These are phyloP conservation scores for Cephalopterus ornatus DNA, from an alignment of 2,113 vertebrate species.

Conservation along the genomic window DNA sequence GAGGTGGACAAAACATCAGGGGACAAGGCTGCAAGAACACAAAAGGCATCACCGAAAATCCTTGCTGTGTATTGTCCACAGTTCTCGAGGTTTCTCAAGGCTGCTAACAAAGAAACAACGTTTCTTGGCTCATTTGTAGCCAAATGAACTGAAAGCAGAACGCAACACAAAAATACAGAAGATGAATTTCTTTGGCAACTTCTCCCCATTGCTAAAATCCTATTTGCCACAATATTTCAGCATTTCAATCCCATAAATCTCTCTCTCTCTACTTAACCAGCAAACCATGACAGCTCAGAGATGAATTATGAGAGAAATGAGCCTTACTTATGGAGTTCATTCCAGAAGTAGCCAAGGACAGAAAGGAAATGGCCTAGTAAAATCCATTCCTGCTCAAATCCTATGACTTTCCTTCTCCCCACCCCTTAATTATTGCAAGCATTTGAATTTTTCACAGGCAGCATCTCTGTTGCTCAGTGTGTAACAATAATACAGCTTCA, in stretches of 20 bases:
- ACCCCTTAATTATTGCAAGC: background rate
- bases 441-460: background rate
- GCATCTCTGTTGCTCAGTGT: background rate
- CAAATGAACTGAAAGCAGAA: constrained; percentile 5
- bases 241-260: constrained; percentile 56
- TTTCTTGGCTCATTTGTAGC: background rate
- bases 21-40: background rate
- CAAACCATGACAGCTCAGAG: constrained; percentile 49
- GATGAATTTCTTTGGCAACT: constrained; percentile 22
- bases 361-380: background rate
- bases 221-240: constrained; percentile 27
- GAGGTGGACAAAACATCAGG: background rate
- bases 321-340: background rate
- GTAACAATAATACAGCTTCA: background rate
- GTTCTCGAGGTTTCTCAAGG: background rate
- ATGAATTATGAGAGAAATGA: constrained; percentile 26
- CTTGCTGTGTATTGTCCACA: background rate
- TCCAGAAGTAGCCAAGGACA: background rate
- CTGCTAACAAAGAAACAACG: background rate
- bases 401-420: background rate
- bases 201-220: background rate
- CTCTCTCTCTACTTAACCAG: constrained; percentile 18
- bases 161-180: background rate
- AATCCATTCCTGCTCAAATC: background rate
- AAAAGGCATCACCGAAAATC: background rate